Evolutionary conservation across 1,140 invertebrate species (phyloP), one percentile per base, ranked within the genome.

Genomic region (Pseudomyrmex cubaensis): DNA sequence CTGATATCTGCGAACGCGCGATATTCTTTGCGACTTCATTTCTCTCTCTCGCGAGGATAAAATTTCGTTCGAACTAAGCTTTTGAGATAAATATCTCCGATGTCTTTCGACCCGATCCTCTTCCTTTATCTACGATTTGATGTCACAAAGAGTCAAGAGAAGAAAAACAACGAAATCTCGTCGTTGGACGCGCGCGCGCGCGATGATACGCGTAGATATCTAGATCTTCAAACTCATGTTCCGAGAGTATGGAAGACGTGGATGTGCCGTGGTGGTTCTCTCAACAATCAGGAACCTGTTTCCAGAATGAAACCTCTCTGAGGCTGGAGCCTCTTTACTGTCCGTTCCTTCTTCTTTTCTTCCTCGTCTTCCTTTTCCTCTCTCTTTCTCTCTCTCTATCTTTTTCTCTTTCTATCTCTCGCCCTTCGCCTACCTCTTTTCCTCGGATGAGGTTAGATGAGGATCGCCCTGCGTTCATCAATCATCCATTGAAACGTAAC

Each of bases 401-500:
- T 50, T 61, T 22, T 2, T 80, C 77, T 72, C 69, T 62, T 72
- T 59, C 57, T 50, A 54, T 52, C 63, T 83, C 82, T 50, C 73
- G 61, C 74, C n/a, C 35, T 75, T 56, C 35, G 46, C 73, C 52
- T 52, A 35, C 54, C 73, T 25, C 50, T 66, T 66, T 78, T 15
- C 70, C 62, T 59, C 62, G 52, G 74, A 87, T 57, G 85, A 86
- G 87, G 83, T 90, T 84, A 89, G 86, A 88, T 86, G 88, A 87
- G 86, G 85, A 87, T 90, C 86, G 87, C 83, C 84, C 77, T 63
- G 84, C 86, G 90, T 90, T 92, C 91, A 90, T 92, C 91, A 87
- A 92, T 92, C 91, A 92, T 91, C 89, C 89, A 92, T 92, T 90
- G 91, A 91, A 91, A 91, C 86, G 90, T 90, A 87, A 90, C 91